Evolutionary conservation across 2,113 vertebrate species (phyloP).

Genomic region (Ictalurus punctatus): DNA sequence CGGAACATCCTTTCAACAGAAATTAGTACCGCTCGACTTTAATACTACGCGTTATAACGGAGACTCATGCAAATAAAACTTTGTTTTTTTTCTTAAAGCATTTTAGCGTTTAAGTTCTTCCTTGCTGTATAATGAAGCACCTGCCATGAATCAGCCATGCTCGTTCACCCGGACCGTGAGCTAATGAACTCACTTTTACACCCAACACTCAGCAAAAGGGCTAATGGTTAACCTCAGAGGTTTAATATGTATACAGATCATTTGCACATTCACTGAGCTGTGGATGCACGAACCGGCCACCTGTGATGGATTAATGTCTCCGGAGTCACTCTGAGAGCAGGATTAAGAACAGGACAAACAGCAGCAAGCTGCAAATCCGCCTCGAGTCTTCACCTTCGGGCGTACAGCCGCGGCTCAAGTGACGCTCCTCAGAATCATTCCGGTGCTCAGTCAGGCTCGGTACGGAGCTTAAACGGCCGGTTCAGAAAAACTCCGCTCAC

Average conservation of each 20-base stretch:
- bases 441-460: not conserved
- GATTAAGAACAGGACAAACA: not conserved
- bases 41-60: too few relatives aligned
- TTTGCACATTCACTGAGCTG: not conserved
- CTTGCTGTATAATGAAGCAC: not conserved
- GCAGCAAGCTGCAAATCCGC: not conserved
- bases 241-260: not conserved
- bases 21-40: too few relatives aligned
- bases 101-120: not conserved
- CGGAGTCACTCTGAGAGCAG: not conserved
- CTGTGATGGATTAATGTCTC: not conserved
- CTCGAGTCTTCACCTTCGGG: not conserved
- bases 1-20: too few relatives aligned
- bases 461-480: not conserved
- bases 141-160: not conserved
- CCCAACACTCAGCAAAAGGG: not conserved
- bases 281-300: not conserved
- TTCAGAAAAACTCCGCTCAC: too few relatives aligned
- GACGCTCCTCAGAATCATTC: not conserved
- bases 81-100: not conserved
- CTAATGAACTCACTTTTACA: conserved; percentile 8
- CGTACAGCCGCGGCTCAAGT: not conserved
- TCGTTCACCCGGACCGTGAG: not conserved
- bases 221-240: conserved; percentile 23
- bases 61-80: not conserved